Conservation (phyloP, 2,113 vertebrate genomes). For the Phyllopteryx taeniolatus region DNA sequence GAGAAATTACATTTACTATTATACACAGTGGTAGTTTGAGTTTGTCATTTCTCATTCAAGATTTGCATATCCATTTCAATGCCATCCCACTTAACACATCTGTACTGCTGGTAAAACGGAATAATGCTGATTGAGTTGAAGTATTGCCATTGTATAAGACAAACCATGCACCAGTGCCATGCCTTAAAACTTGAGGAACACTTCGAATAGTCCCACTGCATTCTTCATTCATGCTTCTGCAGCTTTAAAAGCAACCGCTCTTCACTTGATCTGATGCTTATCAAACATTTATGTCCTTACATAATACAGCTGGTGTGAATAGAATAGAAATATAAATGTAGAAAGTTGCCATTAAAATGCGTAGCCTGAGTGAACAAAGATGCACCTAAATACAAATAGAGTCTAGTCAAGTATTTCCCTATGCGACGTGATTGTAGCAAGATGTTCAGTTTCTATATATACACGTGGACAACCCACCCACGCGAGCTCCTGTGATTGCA, state of each 20-base stretch:
- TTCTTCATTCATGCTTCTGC: background rate
- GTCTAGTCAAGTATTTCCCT: background rate
- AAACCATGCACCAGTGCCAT: too few species aligned
- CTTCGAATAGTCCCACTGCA: background rate
- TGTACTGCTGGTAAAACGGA: too few species aligned
- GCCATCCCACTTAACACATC: too few species aligned
- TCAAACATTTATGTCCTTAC: background rate
- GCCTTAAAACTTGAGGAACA: background rate
- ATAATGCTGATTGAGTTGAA: too few species aligned
- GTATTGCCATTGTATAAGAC: too few species aligned
- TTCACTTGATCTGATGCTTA: background rate
- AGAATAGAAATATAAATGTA: background rate
- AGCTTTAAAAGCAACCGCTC: background rate
- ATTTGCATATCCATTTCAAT: too few species aligned
- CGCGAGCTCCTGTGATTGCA: background rate
- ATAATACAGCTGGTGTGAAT: background rate
- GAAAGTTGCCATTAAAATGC: background rate
- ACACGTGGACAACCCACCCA: background rate
- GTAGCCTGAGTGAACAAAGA: background rate
- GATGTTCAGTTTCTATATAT: background rate
- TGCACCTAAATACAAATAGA: background rate
- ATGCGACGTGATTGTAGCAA: background rate
- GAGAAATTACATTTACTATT: background rate
- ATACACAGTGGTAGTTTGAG: too few species aligned
- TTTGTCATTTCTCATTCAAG: too few species aligned